phyloP scores from a whole-genome alignment of 2,888 invertebrate genomes.

The Timema podura region DNA sequence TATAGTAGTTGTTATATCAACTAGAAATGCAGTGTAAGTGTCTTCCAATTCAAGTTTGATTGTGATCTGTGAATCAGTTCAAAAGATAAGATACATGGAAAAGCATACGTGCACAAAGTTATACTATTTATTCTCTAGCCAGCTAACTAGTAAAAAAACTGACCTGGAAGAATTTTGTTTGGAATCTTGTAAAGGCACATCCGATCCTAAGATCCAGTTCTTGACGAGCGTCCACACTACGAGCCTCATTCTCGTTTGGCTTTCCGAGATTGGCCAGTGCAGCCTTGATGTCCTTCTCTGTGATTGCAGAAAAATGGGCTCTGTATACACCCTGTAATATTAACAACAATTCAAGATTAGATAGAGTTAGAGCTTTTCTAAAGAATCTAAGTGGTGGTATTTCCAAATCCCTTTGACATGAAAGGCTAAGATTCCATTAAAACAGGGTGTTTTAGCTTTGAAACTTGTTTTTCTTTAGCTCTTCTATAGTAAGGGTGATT shows the following conservation, averaged over 20 bases:
- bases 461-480: too few species aligned
- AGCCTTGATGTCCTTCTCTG: slow-evolving; percentile 92
- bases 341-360: slow-evolving; percentile 5
- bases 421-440: background rate
- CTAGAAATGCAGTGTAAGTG: too few species aligned
- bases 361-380: too few species aligned
- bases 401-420: background rate
- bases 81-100: too few species aligned
- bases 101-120: too few species aligned
- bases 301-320: slow-evolving; percentile 96
- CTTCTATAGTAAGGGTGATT: too few species aligned
- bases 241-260: slow-evolving; percentile 94
- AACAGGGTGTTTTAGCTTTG: too few species aligned
- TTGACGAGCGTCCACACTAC: slow-evolving; percentile 94
- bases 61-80: too few species aligned
- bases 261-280: slow-evolving; percentile 80
- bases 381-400: background rate
- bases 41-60: too few species aligned
- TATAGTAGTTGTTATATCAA: too few species aligned
- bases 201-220: slow-evolving; percentile 97
- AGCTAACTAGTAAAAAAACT: slow-evolving; percentile 30
- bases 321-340: slow-evolving; percentile 65
- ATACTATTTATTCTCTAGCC: too few species aligned
- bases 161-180: slow-evolving; percentile 96
- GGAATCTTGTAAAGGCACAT: slow-evolving; percentile 97